Conservation (phyloP, 2,888 invertebrate genomes). For the Emmelina monodactyla region DNA sequence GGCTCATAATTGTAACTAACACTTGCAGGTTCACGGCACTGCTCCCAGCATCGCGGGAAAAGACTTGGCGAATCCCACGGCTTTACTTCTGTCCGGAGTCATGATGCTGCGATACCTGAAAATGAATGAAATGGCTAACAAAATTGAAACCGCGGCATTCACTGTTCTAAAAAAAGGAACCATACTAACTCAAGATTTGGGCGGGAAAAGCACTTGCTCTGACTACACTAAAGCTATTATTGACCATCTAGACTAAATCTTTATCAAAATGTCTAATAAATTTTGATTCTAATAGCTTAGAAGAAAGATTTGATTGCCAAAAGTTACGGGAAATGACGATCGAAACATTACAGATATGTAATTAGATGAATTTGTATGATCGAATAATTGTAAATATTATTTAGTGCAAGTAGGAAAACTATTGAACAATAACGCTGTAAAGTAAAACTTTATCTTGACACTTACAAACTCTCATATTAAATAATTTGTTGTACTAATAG, state of each 20-base stretch:
- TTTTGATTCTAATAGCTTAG: too few relatives aligned
- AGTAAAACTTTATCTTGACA: too few relatives aligned
- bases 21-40: constrained; percentile 88
- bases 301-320: too few relatives aligned
- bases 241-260: constrained; percentile 31
- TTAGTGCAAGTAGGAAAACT: too few relatives aligned
- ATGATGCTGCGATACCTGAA: constrained; percentile 98
- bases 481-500: too few relatives aligned
- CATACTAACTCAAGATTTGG: constrained; percentile 91
- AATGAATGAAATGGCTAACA: constrained; percentile 73
- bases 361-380: too few relatives aligned
- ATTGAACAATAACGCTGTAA: too few relatives aligned
- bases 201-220: constrained; percentile 91
- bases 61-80: constrained; percentile 98
- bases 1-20: constrained; percentile 2
- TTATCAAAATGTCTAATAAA: too few relatives aligned
- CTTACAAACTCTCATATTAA: too few relatives aligned
- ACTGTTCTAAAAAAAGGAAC: constrained; percentile 84
- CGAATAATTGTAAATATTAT: too few relatives aligned
- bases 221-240: constrained; percentile 92
- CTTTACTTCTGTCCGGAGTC: constrained; percentile 91
- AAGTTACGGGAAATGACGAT: too few relatives aligned
- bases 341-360: too few relatives aligned
- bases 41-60: constrained; percentile 97
- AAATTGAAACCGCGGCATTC: constrained; percentile 85